Percentiles rank a stretch among this genome's conserved stretches.
These are phyloP conservation scores for Acronicta aceris DNA, from an alignment of 2,888 invertebrate species.

Conservation along the genomic window DNA sequence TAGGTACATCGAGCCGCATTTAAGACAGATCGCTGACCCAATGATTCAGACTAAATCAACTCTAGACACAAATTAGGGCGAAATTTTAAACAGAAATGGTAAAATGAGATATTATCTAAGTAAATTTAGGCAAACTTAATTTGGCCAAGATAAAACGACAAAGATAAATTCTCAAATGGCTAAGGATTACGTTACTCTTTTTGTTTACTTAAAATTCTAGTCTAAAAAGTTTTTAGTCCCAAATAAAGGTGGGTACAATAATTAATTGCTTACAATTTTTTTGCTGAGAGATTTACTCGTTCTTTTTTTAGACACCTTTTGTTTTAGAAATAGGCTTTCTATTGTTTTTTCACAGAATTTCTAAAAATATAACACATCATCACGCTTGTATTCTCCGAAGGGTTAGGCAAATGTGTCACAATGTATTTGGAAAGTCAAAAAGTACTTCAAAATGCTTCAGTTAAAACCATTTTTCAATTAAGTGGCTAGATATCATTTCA, in stretches of 20 bases:
- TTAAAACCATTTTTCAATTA: conserved; percentile 7
- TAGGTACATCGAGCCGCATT: too few relatives aligned
- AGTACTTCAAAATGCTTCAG: not conserved
- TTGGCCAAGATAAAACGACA: conserved; percentile 37
- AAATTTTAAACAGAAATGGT: conserved; percentile 39
- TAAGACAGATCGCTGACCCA: too few relatives aligned
- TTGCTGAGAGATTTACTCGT: not conserved
- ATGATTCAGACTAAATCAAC: conserved; percentile 13
- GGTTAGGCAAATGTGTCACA: too few relatives aligned
- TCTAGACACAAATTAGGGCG: conserved; percentile 23
- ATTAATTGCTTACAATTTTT: conserved; percentile 9
- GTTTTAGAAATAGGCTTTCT: not conserved
- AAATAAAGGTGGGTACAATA: conserved; percentile 15
- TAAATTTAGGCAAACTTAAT: conserved; percentile 39
- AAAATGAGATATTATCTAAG: conserved; percentile 45
- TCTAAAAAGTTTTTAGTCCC: conserved; percentile 23
- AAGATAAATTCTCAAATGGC: conserved; percentile 46
- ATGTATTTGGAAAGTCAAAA: too few relatives aligned
- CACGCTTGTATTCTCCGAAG: too few relatives aligned
- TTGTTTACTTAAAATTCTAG: conserved; percentile 26
- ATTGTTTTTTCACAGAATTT: too few relatives aligned
- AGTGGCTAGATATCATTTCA: conserved; percentile 12
- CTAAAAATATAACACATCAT: too few relatives aligned
- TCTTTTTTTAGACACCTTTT: not conserved
- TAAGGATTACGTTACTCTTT: conserved; percentile 24